phyloP scores from a whole-genome alignment of 1,140 invertebrate genomes.

The Physella acuta region DNA sequence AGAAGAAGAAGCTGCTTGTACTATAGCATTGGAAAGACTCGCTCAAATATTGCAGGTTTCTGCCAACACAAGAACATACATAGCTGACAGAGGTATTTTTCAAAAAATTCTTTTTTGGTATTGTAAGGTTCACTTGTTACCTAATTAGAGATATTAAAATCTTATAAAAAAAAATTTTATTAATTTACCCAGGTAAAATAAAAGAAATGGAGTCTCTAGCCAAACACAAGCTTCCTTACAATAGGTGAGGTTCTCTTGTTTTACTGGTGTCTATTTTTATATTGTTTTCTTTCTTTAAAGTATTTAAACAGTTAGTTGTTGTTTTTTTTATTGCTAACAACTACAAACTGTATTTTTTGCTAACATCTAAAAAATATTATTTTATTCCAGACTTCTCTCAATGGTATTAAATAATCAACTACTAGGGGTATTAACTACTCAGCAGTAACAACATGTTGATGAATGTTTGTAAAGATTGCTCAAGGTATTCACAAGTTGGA shows the following conservation, averaged over 20 bases:
- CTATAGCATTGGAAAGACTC: constrained; percentile 42
- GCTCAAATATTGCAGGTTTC: constrained; percentile 52
- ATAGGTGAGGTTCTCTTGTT: constrained; percentile 20
- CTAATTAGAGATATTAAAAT: background rate
- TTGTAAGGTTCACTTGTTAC: too few species aligned
- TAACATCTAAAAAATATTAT: background rate
- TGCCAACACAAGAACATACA: constrained; percentile 18
- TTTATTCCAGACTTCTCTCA: background rate
- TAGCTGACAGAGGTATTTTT: constrained; percentile 18
- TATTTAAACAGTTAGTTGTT: constrained; percentile 3
- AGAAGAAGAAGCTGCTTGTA: constrained; percentile 26
- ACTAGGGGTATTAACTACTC: too few species aligned
- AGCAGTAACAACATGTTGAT: too few species aligned
- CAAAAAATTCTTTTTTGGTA: background rate
- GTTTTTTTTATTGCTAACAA: background rate
- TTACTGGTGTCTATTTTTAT: too few species aligned
- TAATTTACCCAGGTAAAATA: constrained; percentile 19
- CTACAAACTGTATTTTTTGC: background rate
- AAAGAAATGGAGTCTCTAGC: constrained; percentile 23
- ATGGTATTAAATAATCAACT: background rate
- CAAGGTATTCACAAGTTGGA: too few species aligned
- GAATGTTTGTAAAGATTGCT: too few species aligned
- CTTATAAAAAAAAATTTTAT: background rate
- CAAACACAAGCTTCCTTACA: constrained; percentile 18
- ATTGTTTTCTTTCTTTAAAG: too few species aligned